Evolutionary conservation across 2,888 invertebrate species (phyloP), one percentile per base, ranked within the genome.

Genomic region (Rotaria magnacalcarata): DNA sequence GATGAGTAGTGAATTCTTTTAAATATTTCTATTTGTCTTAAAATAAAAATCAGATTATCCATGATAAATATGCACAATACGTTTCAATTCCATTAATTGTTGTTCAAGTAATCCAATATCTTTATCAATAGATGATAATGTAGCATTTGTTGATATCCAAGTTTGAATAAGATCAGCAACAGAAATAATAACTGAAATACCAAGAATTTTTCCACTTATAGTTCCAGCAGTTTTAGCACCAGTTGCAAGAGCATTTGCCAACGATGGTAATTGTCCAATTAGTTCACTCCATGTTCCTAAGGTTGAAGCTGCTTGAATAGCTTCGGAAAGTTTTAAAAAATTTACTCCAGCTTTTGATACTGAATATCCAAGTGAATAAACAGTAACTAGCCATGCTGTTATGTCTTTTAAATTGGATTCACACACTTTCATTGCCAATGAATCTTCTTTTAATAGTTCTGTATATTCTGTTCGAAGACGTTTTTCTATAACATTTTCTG

Each of bases 171-270:
- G 43, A 80, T 80, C 80, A n/a, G 80, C 80, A 6, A 47, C 80
- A 24, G 80, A 80, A 47, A 80, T 80, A 80, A 80, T 80, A 1
- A 80, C 47, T 24, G 47, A 47, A 2, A 80, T 11, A 11, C 80
- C 80, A 80, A 80, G 80, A 47, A 80, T 80, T 47, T 43, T 47
- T 80, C 80, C 80, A 14, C 47, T 47, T 4, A 80, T 47, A 24
- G 80, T 80, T n/a, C 80, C 80, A 80, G n/a, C 80, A 24, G 80
- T 80, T n/a, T 80, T 80, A n/a, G 80, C 80, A 43, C 80, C 80
- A n/a, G 47, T 47, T 47, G 21, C 47, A n/a, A 80, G 10, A 3
- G 80, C 80, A 47, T 10, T n/a, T 5, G 47, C 47, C n/a, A 80
- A 47, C 14, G 80, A 80, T 43, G 80, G 80, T n/a, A 80, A 47